Evolutionary conservation across 2,113 vertebrate species (phyloP), one percentile per base, ranked within the genome.

Genomic region (Todiramphus saurophagus): DNA sequence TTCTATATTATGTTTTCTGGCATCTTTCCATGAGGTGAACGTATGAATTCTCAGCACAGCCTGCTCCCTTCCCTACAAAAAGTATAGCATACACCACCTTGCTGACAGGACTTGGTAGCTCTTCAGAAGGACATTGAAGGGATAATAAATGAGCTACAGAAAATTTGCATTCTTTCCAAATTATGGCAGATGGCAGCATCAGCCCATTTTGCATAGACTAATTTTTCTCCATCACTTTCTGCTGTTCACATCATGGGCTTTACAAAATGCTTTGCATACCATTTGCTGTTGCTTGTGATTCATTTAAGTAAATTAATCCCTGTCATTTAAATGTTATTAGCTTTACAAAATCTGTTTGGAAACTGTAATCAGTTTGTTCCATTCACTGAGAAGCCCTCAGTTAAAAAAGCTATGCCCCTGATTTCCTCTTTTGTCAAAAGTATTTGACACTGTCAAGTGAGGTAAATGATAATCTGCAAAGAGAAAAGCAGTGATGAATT

Each of bases 101-200:
- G 23, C 30, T 12, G 10, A 50, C 12, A n/a, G 30, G 27, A 23
- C 18, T 93, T 80, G 64, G 50, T 62, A 28, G 33, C 53, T 80
- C 41, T 90, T 87, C 64, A 85, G 67, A 90, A 51, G 19, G 35
- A 44, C 69, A 92, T 5, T 72, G 64, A 81, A 82, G 39, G 37
- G 20, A 87, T 44, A 72, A 55, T n/a, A 92, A 74, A 76, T 46
- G 17, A 94, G 55, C 37, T 76, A 55, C 9, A 60, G 19, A 7
- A 44, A 72, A 93, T 96, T 92, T 96, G 91, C 81, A 90, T 96
- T 96, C 94, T 96, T 91, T 89, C 84, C 69, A 77, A 95, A 68
- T 50, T 28, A 18, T 94, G 85, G 72, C 88, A 96, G 93, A 87
- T 83, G 97, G 91, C 77, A 89, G 74, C 80, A 97, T 87, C 76